Evolutionary conservation across 2,113 vertebrate species (phyloP).

Genomic region (Xenopus borealis): DNA sequence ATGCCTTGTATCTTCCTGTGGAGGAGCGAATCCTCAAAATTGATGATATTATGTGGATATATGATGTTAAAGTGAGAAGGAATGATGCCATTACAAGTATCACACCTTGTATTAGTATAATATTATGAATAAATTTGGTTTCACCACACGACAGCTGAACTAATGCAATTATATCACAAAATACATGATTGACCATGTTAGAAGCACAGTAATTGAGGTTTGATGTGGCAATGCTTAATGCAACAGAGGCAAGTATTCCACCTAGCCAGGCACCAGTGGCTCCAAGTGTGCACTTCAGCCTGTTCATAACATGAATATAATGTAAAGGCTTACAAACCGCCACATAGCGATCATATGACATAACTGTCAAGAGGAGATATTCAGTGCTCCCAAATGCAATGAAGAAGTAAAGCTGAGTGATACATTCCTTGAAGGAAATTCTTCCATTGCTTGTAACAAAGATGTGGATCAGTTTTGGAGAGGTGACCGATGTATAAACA

Average conservation of each 20-base stretch:
- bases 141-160: conserved; percentile 53
- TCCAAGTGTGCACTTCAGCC: conserved; percentile 24
- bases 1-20: conserved; percentile 50
- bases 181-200: conserved; percentile 52
- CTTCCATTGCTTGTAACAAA: conserved; percentile 26
- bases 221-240: conserved; percentile 48
- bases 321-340: conserved; percentile 49
- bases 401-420: conserved; percentile 48
- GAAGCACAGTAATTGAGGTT: conserved; percentile 49
- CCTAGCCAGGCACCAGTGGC: conserved; percentile 40
- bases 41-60: conserved; percentile 44
- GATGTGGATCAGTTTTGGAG: conserved; percentile 26
- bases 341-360: conserved; percentile 50
- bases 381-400: conserved; percentile 45
- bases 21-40: conserved; percentile 47
- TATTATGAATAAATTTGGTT: background rate
- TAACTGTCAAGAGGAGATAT: conserved; percentile 46
- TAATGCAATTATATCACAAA: conserved; percentile 51
- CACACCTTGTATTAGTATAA: conserved; percentile 44
- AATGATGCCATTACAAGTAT: conserved; percentile 48
- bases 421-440: conserved; percentile 44
- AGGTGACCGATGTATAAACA: conserved; percentile 20
- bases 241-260: conserved; percentile 30
- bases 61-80: conserved; percentile 48
- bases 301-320: conserved; percentile 28